Evolutionary conservation across 2,113 vertebrate genomes (phyloP).

Genomic region (Stegostoma tigrinum): DNA sequence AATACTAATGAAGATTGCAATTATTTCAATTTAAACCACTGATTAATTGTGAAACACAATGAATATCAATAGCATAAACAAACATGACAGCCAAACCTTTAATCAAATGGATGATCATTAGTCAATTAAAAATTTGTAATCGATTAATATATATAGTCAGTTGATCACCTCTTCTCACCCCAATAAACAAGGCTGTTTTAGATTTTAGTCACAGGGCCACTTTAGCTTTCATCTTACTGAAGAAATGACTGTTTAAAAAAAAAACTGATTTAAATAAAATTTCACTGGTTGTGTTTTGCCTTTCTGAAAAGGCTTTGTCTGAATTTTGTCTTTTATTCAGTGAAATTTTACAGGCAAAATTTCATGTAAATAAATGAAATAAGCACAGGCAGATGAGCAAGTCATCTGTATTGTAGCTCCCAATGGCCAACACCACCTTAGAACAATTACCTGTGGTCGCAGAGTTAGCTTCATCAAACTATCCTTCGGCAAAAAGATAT

Average conservation of each 20-base stretch:
- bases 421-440: background rate
- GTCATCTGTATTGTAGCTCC: background rate
- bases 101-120: conserved; percentile 34
- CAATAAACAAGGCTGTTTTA: conserved; percentile 29
- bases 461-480: background rate
- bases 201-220: background rate
- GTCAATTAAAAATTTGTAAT: conserved; percentile 34
- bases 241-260: background rate
- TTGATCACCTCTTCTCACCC: conserved; percentile 1
- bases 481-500: background rate
- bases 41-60: conserved; percentile 33
- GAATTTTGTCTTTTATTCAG: background rate
- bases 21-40: conserved; percentile 36
- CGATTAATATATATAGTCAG: background rate
- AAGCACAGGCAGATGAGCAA: background rate
- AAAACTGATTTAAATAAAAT: background rate
- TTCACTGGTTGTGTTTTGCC: background rate
- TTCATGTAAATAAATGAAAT: background rate
- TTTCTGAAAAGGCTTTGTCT: background rate
- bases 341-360: background rate
- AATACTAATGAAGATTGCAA: conserved; percentile 31
- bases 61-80: conserved; percentile 35
- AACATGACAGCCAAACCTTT: conserved; percentile 31
- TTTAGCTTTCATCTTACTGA: background rate
- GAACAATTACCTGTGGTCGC: background rate